Conservation (phyloP, 2,888 invertebrate genomes). For the Masnerella sp. region DNA sequence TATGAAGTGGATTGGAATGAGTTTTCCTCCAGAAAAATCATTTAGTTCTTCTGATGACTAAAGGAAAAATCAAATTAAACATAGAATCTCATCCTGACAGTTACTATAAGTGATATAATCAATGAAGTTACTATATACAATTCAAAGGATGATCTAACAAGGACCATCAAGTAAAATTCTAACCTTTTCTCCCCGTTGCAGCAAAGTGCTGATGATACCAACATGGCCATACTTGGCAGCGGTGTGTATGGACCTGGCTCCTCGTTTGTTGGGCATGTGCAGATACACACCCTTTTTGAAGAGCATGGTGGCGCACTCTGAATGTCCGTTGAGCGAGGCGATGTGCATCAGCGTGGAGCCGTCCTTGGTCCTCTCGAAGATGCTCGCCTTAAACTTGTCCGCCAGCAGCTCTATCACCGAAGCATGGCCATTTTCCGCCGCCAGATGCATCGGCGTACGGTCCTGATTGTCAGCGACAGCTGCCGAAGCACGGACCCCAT, state of each 20-base stretch:
- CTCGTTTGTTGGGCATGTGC: constrained; percentile 99
- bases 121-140: no score
- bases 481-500: constrained; percentile 95
- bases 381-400: constrained; percentile 98
- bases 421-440: constrained; percentile 98
- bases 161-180: no score
- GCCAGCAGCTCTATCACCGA: constrained; percentile 96
- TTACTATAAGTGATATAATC: no score
- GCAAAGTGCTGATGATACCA: constrained; percentile 95
- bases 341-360: constrained; percentile 99
- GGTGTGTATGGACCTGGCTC: constrained; percentile 98
- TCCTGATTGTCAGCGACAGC: constrained; percentile 97
- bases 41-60: no score
- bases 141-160: no score
- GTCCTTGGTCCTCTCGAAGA: constrained; percentile 97
- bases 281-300: constrained; percentile 99
- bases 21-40: no score
- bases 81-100: no score
- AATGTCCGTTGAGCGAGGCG: constrained; percentile 97
- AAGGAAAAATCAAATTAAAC: no score
- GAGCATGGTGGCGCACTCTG: constrained; percentile 98
- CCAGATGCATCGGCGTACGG: constrained; percentile 97
- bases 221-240: constrained; percentile 98
- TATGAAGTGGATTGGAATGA: no score
- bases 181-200: constrained; percentile 97